Evolutionary conservation across 1,140 invertebrate species (phyloP).

Genomic region (Frieseomelitta varia): DNA sequence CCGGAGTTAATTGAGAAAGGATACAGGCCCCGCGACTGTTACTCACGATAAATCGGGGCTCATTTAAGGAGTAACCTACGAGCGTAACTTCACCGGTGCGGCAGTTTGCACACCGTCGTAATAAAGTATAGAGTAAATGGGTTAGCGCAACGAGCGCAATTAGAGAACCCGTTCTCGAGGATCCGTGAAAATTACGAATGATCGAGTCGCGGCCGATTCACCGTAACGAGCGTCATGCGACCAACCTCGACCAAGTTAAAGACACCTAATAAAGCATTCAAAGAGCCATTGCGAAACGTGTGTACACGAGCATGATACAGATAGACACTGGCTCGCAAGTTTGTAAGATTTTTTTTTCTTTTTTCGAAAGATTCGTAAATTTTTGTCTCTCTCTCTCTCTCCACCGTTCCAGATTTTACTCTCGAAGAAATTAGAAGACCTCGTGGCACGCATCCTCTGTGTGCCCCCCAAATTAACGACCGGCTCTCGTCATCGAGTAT

Average conservation of each 20-base stretch:
- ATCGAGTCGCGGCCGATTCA: neutral
- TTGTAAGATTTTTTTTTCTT: no score
- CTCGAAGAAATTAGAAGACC: neutral
- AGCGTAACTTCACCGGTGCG: neutral
- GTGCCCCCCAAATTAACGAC: neutral
- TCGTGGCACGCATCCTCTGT: neutral
- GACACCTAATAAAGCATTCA: no score
- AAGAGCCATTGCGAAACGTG: neutral
- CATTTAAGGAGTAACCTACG: conserved; percentile 15
- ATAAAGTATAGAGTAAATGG: neutral
- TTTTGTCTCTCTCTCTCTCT: no score
- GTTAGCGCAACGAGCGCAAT: neutral
- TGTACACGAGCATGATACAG: no score
- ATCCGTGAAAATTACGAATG: neutral
- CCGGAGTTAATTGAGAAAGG: conserved; percentile 56
- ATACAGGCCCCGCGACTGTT: conserved; percentile 9
- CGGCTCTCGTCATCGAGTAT: neutral
- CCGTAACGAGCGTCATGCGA: neutral
- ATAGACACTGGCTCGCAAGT: no score
- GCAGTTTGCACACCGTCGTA: neutral
- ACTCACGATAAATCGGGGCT: conserved; percentile 25
- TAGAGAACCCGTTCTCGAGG: neutral
- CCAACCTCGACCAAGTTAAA: no score
- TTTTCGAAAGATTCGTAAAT: no score
- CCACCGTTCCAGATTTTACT: no score